Base-by-base conservation (phyloP, 2,797 vertebrate species). In the Sarcoramphus papa region DNA sequence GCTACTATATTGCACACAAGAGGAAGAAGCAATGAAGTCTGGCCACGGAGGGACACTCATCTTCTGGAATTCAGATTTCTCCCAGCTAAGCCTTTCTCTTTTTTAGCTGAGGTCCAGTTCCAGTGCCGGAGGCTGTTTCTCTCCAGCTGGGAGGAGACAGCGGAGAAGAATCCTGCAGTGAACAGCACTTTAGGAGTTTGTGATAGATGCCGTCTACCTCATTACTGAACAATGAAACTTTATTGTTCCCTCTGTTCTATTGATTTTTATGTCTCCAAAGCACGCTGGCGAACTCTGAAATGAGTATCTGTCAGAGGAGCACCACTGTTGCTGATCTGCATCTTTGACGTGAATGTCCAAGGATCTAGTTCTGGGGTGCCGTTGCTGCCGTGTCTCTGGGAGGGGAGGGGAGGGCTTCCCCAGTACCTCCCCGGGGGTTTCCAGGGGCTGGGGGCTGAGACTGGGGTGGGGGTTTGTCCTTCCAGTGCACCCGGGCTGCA, bases 241-340 rank as follows among this genome's bases (percentile, higher is more conserved):
- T 94, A 95, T 95, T 93, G 93, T 97, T 97, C 97, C 79, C 85
- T 95, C 85, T 92, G 83, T 97, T 97, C 88, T 96, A 97, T 97
- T 95, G 97, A 97, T 97, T 97, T 97, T 96, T 85, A 90, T 92
- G 95, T 91, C 95, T 97, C 95, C 86, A 87, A 92, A 96, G 94
- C 82, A 37, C 6, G n/a, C 88, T 85, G 96, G 81, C 4, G 4
- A 95, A 69, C 87, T 94, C 94, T 90, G 93, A 97, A 97, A 96
- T 95, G 96, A 97, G 48, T 93, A 94, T 94, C 91, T 97, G 97
- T 97, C 97, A 97, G 70, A 84, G 90, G 63, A 77, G 82, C 51
- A 75, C 45, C 1, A 30, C n/a, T 73, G 82, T 30, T 96, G 82
- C 79, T 72, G 95, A 95, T 77, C 54, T 82, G 70, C 83, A 78